These are phyloP conservation scores for Polypedilum pembai DNA, from an alignment of 1,140 invertebrate genomes.

Conservation along the genomic window DNA sequence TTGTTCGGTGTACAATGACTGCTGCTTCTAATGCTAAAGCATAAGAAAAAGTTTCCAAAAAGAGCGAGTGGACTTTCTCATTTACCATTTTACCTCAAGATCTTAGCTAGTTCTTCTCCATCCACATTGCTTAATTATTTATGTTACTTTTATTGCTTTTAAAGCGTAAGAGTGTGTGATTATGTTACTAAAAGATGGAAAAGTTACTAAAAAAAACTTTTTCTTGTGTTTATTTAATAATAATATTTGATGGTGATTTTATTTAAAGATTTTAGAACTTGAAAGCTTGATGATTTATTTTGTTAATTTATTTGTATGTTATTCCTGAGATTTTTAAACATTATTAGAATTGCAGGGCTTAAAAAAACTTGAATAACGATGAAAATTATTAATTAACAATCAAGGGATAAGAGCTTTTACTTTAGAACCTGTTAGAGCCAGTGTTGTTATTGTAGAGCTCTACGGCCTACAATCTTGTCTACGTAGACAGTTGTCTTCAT, in stretches of 20 bases:
- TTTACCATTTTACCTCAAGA: background rate
- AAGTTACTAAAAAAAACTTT: background rate
- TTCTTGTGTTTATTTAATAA: background rate
- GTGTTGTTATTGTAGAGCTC: too few relatives aligned
- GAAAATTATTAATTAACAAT: too few relatives aligned
- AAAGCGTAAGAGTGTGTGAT: background rate
- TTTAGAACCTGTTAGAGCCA: too few relatives aligned
- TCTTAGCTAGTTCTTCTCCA: background rate
- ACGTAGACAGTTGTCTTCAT: too few relatives aligned
- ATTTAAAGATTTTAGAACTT: background rate
- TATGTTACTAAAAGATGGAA: background rate
- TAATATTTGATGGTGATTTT: background rate
- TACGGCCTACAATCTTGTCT: too few relatives aligned
- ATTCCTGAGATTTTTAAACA: too few relatives aligned
- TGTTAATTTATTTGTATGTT: too few relatives aligned
- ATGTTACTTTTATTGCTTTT: background rate
- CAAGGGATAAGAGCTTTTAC: too few relatives aligned
- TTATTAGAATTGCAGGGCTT: too few relatives aligned
- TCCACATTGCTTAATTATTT: slow-evolving; percentile 5
- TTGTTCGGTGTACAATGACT: background rate
- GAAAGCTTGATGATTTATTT: too few relatives aligned
- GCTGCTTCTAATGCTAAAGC: background rate
- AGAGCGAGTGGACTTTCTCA: background rate
- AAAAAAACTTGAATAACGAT: too few relatives aligned
- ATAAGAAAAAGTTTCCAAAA: background rate